Evolutionary conservation across 2,888 invertebrate species (phyloP).

Genomic region (Hydriomena furcata): DNA sequence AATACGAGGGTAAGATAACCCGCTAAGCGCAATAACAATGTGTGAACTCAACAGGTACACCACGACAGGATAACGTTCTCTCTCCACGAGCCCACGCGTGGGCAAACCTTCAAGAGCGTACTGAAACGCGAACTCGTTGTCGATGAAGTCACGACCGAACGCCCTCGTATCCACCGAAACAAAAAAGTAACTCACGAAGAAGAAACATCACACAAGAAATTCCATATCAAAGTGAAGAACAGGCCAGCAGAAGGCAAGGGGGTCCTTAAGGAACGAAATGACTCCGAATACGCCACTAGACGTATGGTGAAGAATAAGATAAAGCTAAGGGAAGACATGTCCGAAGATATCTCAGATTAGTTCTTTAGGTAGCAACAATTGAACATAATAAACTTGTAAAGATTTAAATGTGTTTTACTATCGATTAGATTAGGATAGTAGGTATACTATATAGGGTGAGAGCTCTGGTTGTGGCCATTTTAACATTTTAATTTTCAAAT

Average conservation of each 20-base stretch:
- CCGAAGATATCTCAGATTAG: slow-evolving; percentile 68
- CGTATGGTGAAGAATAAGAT: slow-evolving; percentile 62
- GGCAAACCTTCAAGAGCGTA: slow-evolving; percentile 75
- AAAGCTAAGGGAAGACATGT: slow-evolving; percentile 66
- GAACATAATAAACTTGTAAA: slow-evolving; percentile 3
- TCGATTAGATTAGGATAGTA: too few relatives aligned
- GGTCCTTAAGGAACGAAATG: slow-evolving; percentile 59
- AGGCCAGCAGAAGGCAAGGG: slow-evolving; percentile 64
- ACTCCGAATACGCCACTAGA: slow-evolving; percentile 54
- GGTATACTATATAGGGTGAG: too few relatives aligned
- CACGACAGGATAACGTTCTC: slow-evolving; percentile 77
- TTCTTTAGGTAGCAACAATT: neutral
- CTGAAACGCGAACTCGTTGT: slow-evolving; percentile 60
- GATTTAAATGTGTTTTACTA: too few relatives aligned
- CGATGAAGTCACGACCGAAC: slow-evolving; percentile 49
- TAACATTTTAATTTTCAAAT: too few relatives aligned
- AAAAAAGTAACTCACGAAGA: slow-evolving; percentile 49
- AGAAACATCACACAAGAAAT: slow-evolving; percentile 49
- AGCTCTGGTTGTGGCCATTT: too few relatives aligned
- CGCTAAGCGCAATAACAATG: too few relatives aligned
- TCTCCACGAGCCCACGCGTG: slow-evolving; percentile 70
- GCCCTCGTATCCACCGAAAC: slow-evolving; percentile 38
- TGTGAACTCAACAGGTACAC: slow-evolving; percentile 55
- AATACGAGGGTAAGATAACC: too few relatives aligned
- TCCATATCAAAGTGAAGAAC: slow-evolving; percentile 44